phyloP scores from a whole-genome alignment of 2,113 vertebrate species.

The Procavia capensis region DNA sequence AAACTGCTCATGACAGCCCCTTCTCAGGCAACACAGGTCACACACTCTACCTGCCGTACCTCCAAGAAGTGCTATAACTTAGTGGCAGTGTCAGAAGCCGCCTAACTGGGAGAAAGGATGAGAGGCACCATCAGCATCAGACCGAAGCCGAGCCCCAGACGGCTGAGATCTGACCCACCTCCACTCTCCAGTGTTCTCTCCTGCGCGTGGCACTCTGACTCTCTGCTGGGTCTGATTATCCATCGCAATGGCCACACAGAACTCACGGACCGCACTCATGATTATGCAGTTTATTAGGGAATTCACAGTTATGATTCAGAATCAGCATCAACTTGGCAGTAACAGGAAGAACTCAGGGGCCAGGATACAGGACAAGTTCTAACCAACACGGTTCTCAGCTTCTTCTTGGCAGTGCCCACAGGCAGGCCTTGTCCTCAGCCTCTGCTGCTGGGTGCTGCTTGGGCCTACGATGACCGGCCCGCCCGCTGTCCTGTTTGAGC shows the following conservation, averaged over 20 bases:
- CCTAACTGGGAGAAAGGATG: not conserved
- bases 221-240: not conserved
- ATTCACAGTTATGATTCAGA: not conserved
- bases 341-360: not conserved
- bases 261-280: not conserved
- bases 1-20: too few relatives aligned
- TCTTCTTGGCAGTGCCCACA: not conserved
- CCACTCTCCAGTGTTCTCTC: not conserved
- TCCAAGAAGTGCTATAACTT: not conserved
- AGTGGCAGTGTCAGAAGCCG: not conserved
- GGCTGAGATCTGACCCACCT: not conserved
- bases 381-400: not conserved
- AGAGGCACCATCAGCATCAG: not conserved
- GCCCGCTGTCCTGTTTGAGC: not conserved
- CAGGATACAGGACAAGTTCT: not conserved
- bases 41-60: too few relatives aligned
- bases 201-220: not conserved
- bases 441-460: not conserved
- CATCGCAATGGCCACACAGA: not conserved
- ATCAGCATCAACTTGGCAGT: not conserved
- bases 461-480: not conserved
- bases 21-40: too few relatives aligned
- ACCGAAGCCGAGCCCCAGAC: not conserved
- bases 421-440: not conserved
- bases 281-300: not conserved